Base-by-base conservation (phyloP, 2,797 vertebrate genomes). In the Liasis olivaceus region DNA sequence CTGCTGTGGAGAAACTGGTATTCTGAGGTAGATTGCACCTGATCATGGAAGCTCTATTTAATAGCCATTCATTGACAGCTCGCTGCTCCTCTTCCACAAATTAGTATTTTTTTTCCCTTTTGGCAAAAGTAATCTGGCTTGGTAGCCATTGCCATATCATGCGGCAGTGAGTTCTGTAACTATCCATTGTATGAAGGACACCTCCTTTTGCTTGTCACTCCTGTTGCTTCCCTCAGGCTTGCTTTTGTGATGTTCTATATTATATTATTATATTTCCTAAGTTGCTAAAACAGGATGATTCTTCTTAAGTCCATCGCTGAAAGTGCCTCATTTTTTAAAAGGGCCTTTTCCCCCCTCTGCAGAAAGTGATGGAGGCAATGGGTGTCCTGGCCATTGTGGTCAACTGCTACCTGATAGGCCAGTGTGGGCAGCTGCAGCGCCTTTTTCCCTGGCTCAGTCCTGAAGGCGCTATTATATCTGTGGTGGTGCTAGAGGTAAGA, bases 291-390 rank as follows among this genome's bases (percentile, higher is more conserved):
- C 22, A 42, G 72, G 42, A 42, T 22, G 72, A 42, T 77, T 81
- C 36, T 81, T 47, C 20, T 81, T 4, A 81, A 81, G 36, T 47
- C 20, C 20, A 36, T 47, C 36, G 7, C 36, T 47, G 72, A 47
- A 81, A 81, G 72, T 11, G 72, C 7, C 36, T 77, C 72, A 4
- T 42, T 77, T 77, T 42, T 12, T 36, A 36, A 36, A 36, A 36
- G 36, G 1, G 36, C 36, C 36, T 36, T 36, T 28, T 14, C 9
- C 14, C 69, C 51, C 12, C 1, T 84, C 59, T 89, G 88, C 98
- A 99, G 99, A 99, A 98, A 94, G 99, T 98, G 28, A 99, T 99
- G 99, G 99, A 99, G 96, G 98, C 98, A 89, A 99, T 99, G 99
- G 99, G 99, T 0, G 96, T 99, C 87, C 96, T 99, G 94, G 99